A percentile compares a stretch with the other conserved stretches of the same genome.
These are phyloP conservation scores for Meghimatium bilineatum DNA, from an alignment of 2,888 invertebrate genomes.

Conservation along the genomic window DNA sequence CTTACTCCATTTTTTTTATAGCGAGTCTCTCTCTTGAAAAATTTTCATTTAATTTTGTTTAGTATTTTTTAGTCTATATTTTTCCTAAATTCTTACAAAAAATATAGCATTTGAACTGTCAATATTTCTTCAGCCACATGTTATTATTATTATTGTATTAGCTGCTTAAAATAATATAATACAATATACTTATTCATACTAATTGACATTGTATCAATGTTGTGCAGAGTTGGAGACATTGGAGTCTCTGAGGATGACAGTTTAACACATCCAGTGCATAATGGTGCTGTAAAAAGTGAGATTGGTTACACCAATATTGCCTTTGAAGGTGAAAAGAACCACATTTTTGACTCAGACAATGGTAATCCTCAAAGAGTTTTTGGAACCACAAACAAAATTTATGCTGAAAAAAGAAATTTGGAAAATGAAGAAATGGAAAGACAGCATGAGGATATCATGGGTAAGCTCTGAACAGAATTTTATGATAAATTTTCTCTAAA, in stretches of 20 bases:
- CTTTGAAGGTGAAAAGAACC: conserved; percentile 29
- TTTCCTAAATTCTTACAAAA: too few relatives aligned
- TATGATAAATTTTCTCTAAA: too few relatives aligned
- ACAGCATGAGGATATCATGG: conserved; percentile 14
- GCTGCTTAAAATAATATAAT: too few relatives aligned
- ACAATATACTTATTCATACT: too few relatives aligned
- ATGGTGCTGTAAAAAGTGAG: background rate
- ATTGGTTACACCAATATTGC: conserved; percentile 1
- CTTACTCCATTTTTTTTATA: too few relatives aligned
- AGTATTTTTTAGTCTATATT: too few relatives aligned
- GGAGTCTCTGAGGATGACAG: conserved; percentile 43
- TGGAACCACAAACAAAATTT: conserved; percentile 24
- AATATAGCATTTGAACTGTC: too few relatives aligned
- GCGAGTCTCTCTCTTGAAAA: too few relatives aligned
- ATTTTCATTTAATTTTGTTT: too few relatives aligned
- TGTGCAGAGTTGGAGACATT: conserved; percentile 54
- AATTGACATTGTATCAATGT: background rate
- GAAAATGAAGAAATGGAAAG: background rate
- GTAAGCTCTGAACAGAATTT: background rate
- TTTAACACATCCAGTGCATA: background rate
- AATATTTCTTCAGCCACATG: too few relatives aligned
- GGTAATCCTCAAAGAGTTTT: background rate
- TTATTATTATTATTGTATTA: too few relatives aligned
- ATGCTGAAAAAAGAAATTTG: conserved; percentile 8
- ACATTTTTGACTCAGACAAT: background rate